Evolutionary conservation across 2,888 invertebrate genomes (phyloP), one percentile per base, ranked within the genome.

Genomic region (Hedya salicella): DNA sequence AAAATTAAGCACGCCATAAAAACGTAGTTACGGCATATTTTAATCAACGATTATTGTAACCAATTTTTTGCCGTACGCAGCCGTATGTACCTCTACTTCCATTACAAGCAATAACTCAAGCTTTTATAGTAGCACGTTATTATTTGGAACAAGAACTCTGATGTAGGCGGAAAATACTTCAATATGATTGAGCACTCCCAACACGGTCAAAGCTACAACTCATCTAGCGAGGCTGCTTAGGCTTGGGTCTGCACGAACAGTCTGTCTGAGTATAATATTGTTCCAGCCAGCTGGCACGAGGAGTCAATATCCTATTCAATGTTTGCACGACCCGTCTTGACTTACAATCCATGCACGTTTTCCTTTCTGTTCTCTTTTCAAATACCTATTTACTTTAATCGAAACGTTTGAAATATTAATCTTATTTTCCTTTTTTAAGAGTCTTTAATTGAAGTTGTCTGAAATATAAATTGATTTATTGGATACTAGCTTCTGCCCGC

Each of bases 221-320:
- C 16, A 30, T 40, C 52, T 25, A 40, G 21, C 19, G 36, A 5
- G 36, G 3, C 9, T 5, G 11, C 36, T 11, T 9, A 9, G 21
- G 21, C 48, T 48, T 19, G 21, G 46, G 46, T 57, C 44, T 57
- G 17, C 44, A n/a, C 46, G 57, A 57, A 44, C 63, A 39, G 25
- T 59, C 56, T 56, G 32, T 19, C 32, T 62, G 30, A 49, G 42
- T 54, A 61, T 61, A 65, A 60, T 66, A 61, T 54, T 61, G 66
- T 54, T 49, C 40, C 53, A 65, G 44, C 54, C 67, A 65, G 61
- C 48, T 32, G 70, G 65, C 68, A 63, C 68, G 32, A 48, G 66
- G 70, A 74, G 65, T 75, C 73, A 72, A 76, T 77, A 74, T 74
- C 71, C 70, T 68, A 71, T 73, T 71, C 71, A 73, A 70, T 73